A percentile compares a stretch with the other conserved stretches of the same genome.
These are phyloP conservation scores for Coleophora flavipennella DNA, from an alignment of 2,888 invertebrate species.

Conservation along the genomic window DNA sequence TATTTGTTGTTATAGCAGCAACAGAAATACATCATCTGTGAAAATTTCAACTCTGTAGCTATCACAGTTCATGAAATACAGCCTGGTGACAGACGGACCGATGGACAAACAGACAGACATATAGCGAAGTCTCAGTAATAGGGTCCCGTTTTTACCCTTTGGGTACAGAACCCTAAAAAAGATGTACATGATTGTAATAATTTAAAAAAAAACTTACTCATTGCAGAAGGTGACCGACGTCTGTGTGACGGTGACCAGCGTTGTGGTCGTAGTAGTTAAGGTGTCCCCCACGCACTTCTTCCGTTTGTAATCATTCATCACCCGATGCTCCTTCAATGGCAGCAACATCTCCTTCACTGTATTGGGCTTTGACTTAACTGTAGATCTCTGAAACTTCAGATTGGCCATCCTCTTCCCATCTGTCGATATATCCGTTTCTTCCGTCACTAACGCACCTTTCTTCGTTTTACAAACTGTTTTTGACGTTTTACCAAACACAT, in stretches of 20 bases:
- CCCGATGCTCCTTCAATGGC: constrained; percentile 49
- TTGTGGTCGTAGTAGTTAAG: constrained; percentile 57
- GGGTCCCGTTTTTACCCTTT: too few species aligned
- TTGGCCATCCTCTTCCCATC: constrained; percentile 55
- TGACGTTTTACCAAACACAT: constrained; percentile 51
- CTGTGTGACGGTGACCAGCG: constrained; percentile 60
- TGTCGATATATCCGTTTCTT: constrained; percentile 57
- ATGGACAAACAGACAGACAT: too few species aligned
- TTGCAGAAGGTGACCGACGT: constrained; percentile 61
- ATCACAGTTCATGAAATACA: too few species aligned
- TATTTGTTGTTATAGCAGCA: too few species aligned
- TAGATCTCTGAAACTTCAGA: constrained; percentile 55
- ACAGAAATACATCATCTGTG: too few species aligned
- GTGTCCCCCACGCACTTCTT: constrained; percentile 56
- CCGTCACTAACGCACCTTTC: constrained; percentile 57
- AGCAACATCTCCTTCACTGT: constrained; percentile 49
- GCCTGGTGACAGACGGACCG: too few species aligned
- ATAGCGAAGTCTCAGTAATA: too few species aligned
- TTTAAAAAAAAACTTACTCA: constrained; percentile 51
- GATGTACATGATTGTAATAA: too few species aligned
- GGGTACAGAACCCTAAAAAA: too few species aligned
- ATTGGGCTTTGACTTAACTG: constrained; percentile 55
- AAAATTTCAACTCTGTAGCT: too few species aligned
- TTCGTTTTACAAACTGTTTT: constrained; percentile 55
- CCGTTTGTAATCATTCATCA: constrained; percentile 43